Evolutionary conservation across 1,140 invertebrate species (phyloP), one percentile per base, ranked within the genome.

Genomic region (Platyura marginata): DNA sequence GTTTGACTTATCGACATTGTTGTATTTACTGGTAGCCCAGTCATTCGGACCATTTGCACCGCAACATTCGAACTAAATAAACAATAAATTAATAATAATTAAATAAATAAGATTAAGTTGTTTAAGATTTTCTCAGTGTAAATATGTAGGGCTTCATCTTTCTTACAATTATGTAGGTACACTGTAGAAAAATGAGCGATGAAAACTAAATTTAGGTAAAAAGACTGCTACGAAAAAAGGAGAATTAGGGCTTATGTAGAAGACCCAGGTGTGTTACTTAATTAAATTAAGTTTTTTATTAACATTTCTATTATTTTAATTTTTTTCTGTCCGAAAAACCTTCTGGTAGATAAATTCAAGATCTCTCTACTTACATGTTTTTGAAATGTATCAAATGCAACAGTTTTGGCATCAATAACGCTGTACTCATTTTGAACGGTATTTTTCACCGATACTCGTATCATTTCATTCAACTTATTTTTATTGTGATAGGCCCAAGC

Each of bases 391-490:
- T 85, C 79, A 48, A 82, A 75, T n/a, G 73, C 69, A 21, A 66
- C 59, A 5, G 73, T 79, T 8, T 73, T 66, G 13, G 67, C 62
- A 43, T 70, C 62, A 47, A 72, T 68, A 13, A 66, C 63, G n/a
- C 71, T 69, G 50, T 85, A 85, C 50, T 80, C 74, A 21, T 74
- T 65, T 62, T 77, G 58, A 22, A 85, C 71, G 19, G 78, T 79
- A 40, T 66, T 62, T 50, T 74, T 70, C 13, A 81, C 71, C 40
- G 67, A 70, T 18, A 65, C 60, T 44, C 68, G 64, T 33, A 84
- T 66, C 42, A 77, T 62, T 34, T 71, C 64, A 55, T 77, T 69
- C 25, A 84, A 64, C 48, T 71, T 68, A 43, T 79, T 70, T 46
- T 64, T 65, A 51, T 83, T 76, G 41, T 70, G 68, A 55, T 76